Evolutionary conservation across 2,113 vertebrate genomes (phyloP), one percentile per base, ranked within the genome.

Genomic region (Nannobrachium achirus): DNA sequence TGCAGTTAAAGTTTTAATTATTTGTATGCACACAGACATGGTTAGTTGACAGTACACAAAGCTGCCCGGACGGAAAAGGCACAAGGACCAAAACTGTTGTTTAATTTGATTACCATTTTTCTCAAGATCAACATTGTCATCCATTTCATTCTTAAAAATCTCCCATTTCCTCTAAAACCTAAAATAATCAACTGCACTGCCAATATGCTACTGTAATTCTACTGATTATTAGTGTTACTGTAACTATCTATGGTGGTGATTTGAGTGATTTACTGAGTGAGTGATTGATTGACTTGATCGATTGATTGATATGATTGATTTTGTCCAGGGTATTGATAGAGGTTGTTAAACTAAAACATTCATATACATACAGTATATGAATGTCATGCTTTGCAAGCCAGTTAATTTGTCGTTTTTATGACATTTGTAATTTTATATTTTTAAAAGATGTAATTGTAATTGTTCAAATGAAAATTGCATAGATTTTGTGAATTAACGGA

Each of bases 21-120:
- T 4, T 25, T 25, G 2, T 4, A 25, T 25, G 4, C 4, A 33
- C 25, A 33, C 6, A 33, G 25, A 33, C 25, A 33, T 33, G 25
- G 25, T 33, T 33, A 5, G 25, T 33, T 2, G 25, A 33, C 10
- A 63, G 11, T 42, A 44, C 15, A 33, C 6, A 33, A 33, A 25
- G 38, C 51, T 65, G 19, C 20, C 44, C 11, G 10, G 11, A 75
- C 61, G 45, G 75, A 87, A 79, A 87, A 88, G 83, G 80, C 87
- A 81, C 60, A 67, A 85, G 86, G 71, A 48, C 76, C 88, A 88
- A 90, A 91, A 86, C 82, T 77, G 86, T 60, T 74, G 40, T 75
- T 71, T 66, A 69, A 81, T 77, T 44, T 42, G 59, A 39, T 75
- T 53, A 75, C 83, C 63, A 80, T 77, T 85, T 71, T 18, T 77